A percentile compares a stretch with the other conserved stretches of the same genome.
Evolutionary conservation across 2,888 invertebrate genomes (phyloP).

Genomic region (Lasius platythorax): DNA sequence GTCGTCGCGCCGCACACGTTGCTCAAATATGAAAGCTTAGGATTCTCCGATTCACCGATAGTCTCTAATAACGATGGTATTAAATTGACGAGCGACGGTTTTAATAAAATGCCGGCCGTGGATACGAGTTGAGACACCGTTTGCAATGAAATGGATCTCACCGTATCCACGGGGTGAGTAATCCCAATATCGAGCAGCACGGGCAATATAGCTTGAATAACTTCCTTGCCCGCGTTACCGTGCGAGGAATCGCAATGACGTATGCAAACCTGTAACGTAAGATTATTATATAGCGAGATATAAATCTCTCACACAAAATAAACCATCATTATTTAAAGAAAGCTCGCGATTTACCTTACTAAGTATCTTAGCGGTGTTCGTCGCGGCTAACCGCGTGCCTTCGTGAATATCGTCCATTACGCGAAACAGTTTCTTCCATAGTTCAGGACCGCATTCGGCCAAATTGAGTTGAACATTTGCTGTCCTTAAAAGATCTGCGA

Average conservation of each 20-base stretch:
- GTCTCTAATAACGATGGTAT: slow-evolving; percentile 95
- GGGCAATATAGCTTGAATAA: slow-evolving; percentile 92
- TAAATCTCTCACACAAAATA: not conserved
- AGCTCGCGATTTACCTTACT: slow-evolving; percentile 89
- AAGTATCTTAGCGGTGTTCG: slow-evolving; percentile 90
- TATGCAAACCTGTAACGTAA: slow-evolving; percentile 89
- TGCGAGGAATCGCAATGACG: slow-evolving; percentile 90
- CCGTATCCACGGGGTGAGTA: slow-evolving; percentile 92
- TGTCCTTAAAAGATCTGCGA: slow-evolving; percentile 91
- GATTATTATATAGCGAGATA: not conserved
- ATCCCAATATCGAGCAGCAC: slow-evolving; percentile 93
- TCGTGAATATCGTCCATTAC: slow-evolving; percentile 98
- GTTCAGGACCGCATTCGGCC: slow-evolving; percentile 86
- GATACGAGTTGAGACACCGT: slow-evolving; percentile 95
- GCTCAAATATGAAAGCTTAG: slow-evolving; percentile 92
- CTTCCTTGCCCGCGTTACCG: slow-evolving; percentile 91
- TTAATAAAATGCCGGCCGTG: slow-evolving; percentile 92
- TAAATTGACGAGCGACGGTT: slow-evolving; percentile 93
- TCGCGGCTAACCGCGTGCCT: slow-evolving; percentile 92
- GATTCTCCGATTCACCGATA: slow-evolving; percentile 94
- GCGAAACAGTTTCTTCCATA: slow-evolving; percentile 94
- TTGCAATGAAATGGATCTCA: slow-evolving; percentile 93
- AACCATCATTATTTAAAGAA: not conserved
- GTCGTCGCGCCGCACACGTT: slow-evolving; percentile 90
- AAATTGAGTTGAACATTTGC: slow-evolving; percentile 83